Conservation (phyloP, 2,113 vertebrate genomes). For the Neogale vison region DNA sequence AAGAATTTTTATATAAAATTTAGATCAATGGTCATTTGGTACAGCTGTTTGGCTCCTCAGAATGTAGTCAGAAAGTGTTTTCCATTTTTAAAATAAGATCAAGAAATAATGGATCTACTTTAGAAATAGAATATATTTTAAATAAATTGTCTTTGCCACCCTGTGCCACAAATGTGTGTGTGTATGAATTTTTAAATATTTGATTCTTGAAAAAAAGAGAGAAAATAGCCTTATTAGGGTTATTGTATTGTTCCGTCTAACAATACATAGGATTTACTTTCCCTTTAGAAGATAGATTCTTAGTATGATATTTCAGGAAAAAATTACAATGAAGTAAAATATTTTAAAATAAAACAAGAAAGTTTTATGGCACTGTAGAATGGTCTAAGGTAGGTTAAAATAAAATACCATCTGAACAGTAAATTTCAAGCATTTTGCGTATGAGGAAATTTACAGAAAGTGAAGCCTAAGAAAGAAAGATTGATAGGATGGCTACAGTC, state of each 20-base stretch:
- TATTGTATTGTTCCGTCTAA: not conserved
- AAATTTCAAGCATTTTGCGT: not conserved
- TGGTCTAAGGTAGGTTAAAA: not conserved
- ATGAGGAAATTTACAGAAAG: not conserved
- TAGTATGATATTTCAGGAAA: slow-evolving; percentile 33
- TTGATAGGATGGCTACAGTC: not conserved
- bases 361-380: not conserved
- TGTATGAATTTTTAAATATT: not conserved
- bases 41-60: not conserved
- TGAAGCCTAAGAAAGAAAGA: not conserved
- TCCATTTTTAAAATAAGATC: slow-evolving; percentile 25
- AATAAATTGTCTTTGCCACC: slow-evolving; percentile 4
- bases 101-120: not conserved
- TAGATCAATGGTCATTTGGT: not conserved
- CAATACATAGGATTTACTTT: not conserved
- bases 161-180: not conserved
- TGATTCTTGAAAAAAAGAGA: not conserved
- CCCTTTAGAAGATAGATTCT: slow-evolving; percentile 61
- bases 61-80: not conserved
- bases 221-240: slow-evolving; percentile 10
- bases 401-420: not conserved
- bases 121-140: slow-evolving; percentile 1
- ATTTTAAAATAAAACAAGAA: slow-evolving; percentile 39
- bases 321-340: slow-evolving; percentile 41
- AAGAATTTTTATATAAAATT: not conserved